phyloP scores from a whole-genome alignment of 2,113 vertebrate species.

The Embiotoca jacksoni region DNA sequence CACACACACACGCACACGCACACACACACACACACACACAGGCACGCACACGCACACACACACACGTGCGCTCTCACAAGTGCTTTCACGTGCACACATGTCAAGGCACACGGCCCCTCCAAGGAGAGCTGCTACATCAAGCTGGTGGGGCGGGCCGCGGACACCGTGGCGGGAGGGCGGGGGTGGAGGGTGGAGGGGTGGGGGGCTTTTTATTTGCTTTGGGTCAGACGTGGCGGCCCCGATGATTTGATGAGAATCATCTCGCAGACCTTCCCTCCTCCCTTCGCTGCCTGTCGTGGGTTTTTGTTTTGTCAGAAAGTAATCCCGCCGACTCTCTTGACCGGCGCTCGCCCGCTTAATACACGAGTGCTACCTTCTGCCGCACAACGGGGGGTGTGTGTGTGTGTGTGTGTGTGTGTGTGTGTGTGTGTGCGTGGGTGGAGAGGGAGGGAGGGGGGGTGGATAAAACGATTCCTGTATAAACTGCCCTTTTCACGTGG shows the following conservation, averaged over 20 bases:
- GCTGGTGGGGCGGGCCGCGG: conserved; percentile 62
- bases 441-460: no score
- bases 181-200: neutral
- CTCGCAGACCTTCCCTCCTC: conserved; percentile 41
- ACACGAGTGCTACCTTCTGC: conserved; percentile 48
- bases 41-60: neutral
- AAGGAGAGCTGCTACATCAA: conserved; percentile 73
- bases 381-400: conserved; percentile 36
- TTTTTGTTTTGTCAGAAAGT: conserved; percentile 41
- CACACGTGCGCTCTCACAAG: neutral
- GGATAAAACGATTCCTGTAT: conserved; percentile 65
- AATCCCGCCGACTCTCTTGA: conserved; percentile 55
- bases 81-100: conserved; percentile 47
- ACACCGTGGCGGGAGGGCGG: conserved; percentile 28
- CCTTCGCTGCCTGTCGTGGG: neutral
- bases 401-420: no score
- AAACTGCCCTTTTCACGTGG: conserved; percentile 74
- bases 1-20: conserved; percentile 49
- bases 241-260: conserved; percentile 74
- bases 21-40: conserved; percentile 31
- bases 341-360: conserved; percentile 48
- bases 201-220: conserved; percentile 82
- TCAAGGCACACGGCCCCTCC: conserved; percentile 61
- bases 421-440: no score
- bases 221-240: conserved; percentile 76